A percentile compares a stretch with the other conserved stretches of the same genome.
Evolutionary conservation across 1,140 invertebrate genomes (phyloP).

Genomic region (Tetragnatha versicolor): DNA sequence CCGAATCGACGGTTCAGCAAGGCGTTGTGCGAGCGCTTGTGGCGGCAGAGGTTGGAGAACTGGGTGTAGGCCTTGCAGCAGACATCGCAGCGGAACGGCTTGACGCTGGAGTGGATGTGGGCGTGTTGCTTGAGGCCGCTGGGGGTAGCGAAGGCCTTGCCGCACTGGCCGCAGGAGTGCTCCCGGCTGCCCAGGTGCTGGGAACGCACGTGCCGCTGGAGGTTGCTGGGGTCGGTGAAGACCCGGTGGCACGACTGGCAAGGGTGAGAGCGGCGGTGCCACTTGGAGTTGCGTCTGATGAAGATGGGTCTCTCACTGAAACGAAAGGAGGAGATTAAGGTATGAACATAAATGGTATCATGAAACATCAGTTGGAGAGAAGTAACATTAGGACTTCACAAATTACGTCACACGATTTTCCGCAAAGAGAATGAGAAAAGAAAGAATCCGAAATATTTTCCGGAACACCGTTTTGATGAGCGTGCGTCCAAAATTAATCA

Average conservation of each 20-base stretch:
- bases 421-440: too few species aligned
- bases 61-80: constrained; percentile 93
- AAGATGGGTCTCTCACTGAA: too few species aligned
- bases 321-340: too few species aligned
- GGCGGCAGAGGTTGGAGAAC: constrained; percentile 98
- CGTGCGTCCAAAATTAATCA: too few species aligned
- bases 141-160: constrained; percentile 95
- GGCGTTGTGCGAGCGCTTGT: constrained; percentile 96
- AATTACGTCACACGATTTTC: too few species aligned
- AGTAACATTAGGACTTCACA: too few species aligned
- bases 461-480: too few species aligned
- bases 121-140: constrained; percentile 98
- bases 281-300: not conserved
- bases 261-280: not conserved
- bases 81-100: constrained; percentile 91
- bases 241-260: constrained; percentile 62
- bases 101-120: constrained; percentile 97
- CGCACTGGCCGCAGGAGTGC: constrained; percentile 94
- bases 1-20: not conserved
- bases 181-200: constrained; percentile 90
- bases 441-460: too few species aligned
- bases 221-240: constrained; percentile 93
- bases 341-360: too few species aligned
- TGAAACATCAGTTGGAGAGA: too few species aligned
- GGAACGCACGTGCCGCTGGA: constrained; percentile 91